A percentile compares a stretch with the other conserved stretches of the same genome.
Conservation (phyloP, 2,888 invertebrate genomes). For the Ischnus inquisitorius region DNA sequence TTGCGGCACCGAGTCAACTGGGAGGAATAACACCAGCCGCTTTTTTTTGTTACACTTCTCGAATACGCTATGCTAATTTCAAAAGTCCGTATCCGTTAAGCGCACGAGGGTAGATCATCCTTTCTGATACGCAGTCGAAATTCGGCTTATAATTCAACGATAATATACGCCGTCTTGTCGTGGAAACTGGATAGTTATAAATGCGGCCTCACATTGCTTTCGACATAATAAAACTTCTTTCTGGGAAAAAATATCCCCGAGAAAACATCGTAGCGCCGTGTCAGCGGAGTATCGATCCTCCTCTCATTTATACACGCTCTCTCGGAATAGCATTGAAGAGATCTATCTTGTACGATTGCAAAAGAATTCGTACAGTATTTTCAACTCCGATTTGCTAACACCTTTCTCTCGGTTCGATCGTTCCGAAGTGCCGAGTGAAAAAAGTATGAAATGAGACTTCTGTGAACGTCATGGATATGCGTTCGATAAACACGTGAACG, state of each 20-base stretch:
- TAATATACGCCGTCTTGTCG: not conserved
- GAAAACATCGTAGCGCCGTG: not conserved
- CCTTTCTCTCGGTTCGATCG: no score
- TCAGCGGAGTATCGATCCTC: not conserved
- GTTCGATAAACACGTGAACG: slow-evolving; percentile 6
- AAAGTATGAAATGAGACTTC: no score
- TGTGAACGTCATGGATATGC: not conserved
- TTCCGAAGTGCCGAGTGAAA: no score
- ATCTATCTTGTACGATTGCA: no score
- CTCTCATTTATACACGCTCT: no score
- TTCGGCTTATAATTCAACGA: slow-evolving; percentile 6
- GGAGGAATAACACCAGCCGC: slow-evolving; percentile 7
- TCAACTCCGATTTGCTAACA: no score
- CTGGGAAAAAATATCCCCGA: not conserved
- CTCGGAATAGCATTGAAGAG: no score
- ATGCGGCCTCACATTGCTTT: not conserved
- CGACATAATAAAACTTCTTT: not conserved
- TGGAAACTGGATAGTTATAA: not conserved
- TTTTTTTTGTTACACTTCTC: slow-evolving; percentile 12
- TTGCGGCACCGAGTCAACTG: slow-evolving; percentile 50
- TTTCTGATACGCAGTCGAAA: slow-evolving; percentile 2
- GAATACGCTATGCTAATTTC: slow-evolving; percentile 15
- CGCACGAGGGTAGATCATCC: not conserved
- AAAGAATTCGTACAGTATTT: no score
- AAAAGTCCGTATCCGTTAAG: slow-evolving; percentile 1